phyloP scores from a whole-genome alignment of 2,888 invertebrate species.

The Nomada hirtipes region DNA sequence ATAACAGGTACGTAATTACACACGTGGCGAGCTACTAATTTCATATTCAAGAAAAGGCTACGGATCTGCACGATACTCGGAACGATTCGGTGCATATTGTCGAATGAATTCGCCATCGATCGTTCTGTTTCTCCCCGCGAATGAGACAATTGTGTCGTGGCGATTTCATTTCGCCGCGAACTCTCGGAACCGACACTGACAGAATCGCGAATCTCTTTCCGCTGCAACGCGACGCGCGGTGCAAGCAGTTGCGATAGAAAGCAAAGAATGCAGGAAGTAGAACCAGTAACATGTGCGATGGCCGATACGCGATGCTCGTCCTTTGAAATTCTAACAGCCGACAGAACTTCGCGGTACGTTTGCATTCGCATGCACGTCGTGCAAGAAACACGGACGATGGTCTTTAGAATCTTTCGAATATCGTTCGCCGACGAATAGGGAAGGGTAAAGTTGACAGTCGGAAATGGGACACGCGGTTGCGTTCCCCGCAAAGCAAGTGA shows the following conservation, averaged over 20 bases:
- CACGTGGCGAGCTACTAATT: slow-evolving; percentile 26
- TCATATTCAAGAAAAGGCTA: background rate
- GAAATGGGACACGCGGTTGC: slow-evolving; percentile 10
- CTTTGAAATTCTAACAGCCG: background rate
- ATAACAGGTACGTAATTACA: slow-evolving; percentile 65
- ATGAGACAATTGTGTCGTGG: too few relatives aligned
- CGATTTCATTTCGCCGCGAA: background rate
- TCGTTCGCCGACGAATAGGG: background rate
- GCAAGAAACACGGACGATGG: background rate
- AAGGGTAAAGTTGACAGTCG: too few relatives aligned
- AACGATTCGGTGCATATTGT: slow-evolving; percentile 8
- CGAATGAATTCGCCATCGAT: slow-evolving; percentile 16
- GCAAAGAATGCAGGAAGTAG: slow-evolving; percentile 33
- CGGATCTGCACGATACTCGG: background rate
- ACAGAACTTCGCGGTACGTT: background rate
- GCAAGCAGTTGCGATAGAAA: slow-evolving; percentile 17
- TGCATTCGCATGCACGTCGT: background rate
- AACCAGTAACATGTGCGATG: background rate
- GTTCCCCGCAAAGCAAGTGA: slow-evolving; percentile 11
- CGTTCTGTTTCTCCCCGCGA: background rate
- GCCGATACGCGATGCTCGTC: background rate
- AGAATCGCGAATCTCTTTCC: background rate
- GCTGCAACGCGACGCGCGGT: background rate
- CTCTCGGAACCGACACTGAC: background rate
- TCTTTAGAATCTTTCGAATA: background rate